These are phyloP conservation scores for Fissipunctia ypsillon DNA, from an alignment of 2,888 invertebrate genomes.

Conservation along the genomic window DNA sequence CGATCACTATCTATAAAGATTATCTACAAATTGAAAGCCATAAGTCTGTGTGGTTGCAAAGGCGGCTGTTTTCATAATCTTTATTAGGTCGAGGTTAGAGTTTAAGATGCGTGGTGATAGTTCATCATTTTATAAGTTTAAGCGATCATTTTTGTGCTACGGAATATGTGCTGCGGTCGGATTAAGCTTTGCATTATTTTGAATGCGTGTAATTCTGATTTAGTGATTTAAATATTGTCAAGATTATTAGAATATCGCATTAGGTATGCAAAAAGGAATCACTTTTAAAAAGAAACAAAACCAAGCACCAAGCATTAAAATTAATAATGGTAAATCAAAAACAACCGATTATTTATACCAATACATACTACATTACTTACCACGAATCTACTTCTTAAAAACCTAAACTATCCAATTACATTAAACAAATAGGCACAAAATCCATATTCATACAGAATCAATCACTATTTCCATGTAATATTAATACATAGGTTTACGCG, in stretches of 20 bases:
- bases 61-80: constrained; percentile 63
- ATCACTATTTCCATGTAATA: constrained; percentile 54
- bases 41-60: constrained; percentile 53
- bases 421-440: constrained; percentile 23
- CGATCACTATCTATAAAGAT: constrained; percentile 64
- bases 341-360: background rate
- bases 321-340: background rate
- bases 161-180: background rate
- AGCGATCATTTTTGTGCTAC: constrained; percentile 26
- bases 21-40: constrained; percentile 68
- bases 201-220: background rate
- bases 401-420: constrained; percentile 19
- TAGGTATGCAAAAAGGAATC: background rate
- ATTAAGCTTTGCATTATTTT: background rate
- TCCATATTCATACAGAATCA: constrained; percentile 58
- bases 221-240: background rate
- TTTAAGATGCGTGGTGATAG: constrained; percentile 55
- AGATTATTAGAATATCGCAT: background rate
- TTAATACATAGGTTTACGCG: constrained; percentile 53
- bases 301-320: background rate
- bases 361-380: background rate
- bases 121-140: constrained; percentile 41
- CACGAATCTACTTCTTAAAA: background rate
- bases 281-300: background rate
- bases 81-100: constrained; percentile 62